These are phyloP conservation scores for Scartelaos histophorus DNA, from an alignment of 2,113 vertebrate species.

Conservation along the genomic window DNA sequence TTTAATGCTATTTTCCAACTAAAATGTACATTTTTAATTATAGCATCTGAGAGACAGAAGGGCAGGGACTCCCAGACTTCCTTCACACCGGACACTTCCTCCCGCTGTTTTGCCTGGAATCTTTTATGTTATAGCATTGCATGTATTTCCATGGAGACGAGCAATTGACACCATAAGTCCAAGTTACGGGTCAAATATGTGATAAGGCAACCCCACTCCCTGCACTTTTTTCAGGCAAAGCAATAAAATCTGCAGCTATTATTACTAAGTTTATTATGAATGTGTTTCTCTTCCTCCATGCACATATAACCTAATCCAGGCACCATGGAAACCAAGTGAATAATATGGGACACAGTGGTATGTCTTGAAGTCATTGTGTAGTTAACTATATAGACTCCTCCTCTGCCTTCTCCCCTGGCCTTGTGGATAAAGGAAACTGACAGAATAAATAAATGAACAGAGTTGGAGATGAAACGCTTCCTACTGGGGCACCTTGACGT, in stretches of 20 bases:
- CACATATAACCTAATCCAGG: not conserved
- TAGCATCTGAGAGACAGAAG: no score
- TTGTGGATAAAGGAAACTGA: constrained; percentile 20
- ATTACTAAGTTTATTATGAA: not conserved
- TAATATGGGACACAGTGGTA: not conserved
- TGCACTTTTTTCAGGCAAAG: no score
- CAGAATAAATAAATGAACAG: constrained; percentile 32
- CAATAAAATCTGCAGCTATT: no score
- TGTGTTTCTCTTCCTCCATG: not conserved
- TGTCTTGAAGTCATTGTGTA: constrained; percentile 5
- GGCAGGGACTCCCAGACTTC: no score
- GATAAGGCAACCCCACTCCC: not conserved
- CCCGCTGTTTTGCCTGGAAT: no score
- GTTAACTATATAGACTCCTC: not conserved
- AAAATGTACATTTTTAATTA: no score
- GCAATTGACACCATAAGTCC: not conserved
- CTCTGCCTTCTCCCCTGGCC: constrained; percentile 1
- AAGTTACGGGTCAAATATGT: not conserved
- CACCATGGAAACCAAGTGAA: not conserved
- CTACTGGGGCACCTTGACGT: constrained; percentile 21
- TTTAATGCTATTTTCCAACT: no score
- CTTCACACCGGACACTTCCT: no score
- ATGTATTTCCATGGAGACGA: not conserved
- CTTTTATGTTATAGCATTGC: not conserved
- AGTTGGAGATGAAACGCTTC: constrained; percentile 14